Percentiles rank a stretch among this genome's conserved stretches.
These are phyloP conservation scores for Microctonus aethiopoides DNA, from an alignment of 2,888 invertebrate genomes.

Conservation along the genomic window DNA sequence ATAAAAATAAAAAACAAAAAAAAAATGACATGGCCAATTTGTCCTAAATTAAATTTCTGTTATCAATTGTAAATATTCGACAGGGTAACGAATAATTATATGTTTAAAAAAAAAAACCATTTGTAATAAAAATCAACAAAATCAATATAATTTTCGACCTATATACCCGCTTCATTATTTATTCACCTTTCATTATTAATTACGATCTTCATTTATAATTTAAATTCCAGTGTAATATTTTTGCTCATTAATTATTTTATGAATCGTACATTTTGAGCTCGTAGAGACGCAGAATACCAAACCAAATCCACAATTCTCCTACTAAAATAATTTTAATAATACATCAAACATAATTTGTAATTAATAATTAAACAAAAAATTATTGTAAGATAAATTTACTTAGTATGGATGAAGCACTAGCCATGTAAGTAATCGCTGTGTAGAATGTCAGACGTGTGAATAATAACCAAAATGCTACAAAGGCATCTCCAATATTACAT, in stretches of 20 bases:
- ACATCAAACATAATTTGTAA: background rate
- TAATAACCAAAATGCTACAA: constrained; percentile 51
- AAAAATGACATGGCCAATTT: background rate
- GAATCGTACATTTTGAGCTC: constrained; percentile 49
- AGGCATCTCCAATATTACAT: constrained; percentile 48
- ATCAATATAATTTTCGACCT: background rate
- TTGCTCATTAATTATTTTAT: constrained; percentile 7
- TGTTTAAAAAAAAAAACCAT: background rate
- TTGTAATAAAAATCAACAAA: background rate
- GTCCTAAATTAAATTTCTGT: background rate
- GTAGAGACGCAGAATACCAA: constrained; percentile 52
- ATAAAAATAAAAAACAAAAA: background rate
- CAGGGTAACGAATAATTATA: background rate
- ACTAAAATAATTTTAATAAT: constrained; percentile 39
- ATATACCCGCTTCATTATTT: background rate
- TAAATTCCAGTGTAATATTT: background rate
- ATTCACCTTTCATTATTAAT: background rate
- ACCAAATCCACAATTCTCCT: constrained; percentile 53
- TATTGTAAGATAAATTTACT: constrained; percentile 42
- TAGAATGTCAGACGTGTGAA: constrained; percentile 43
- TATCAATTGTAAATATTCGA: background rate
- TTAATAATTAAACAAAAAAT: constrained; percentile 1
- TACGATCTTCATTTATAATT: too few species aligned
- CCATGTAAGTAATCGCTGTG: constrained; percentile 47
- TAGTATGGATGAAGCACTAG: constrained; percentile 44